phyloP scores from a whole-genome alignment of 2,113 vertebrate genomes.

The Hemicordylus capensis region DNA sequence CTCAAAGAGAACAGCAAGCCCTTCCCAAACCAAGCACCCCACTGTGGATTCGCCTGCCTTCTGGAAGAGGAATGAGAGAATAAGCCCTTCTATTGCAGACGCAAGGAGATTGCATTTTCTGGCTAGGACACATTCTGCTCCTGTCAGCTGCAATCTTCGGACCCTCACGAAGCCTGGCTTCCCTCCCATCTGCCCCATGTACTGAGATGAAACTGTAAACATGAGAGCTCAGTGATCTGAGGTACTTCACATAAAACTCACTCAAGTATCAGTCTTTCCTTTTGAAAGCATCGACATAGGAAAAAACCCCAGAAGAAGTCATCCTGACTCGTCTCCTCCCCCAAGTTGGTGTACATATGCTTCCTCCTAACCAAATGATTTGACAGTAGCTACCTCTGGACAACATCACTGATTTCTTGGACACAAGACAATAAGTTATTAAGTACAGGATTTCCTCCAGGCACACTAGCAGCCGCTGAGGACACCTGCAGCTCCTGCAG shows the following conservation, averaged over 20 bases:
- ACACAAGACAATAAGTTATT: slow-evolving; percentile 96
- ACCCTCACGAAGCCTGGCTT: background rate
- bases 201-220: slow-evolving; percentile 86
- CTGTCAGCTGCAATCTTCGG: slow-evolving; percentile 40
- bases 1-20: accelerated
- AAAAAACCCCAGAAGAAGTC: slow-evolving; percentile 33
- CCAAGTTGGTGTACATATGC: slow-evolving; percentile 11
- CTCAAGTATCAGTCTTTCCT: slow-evolving; percentile 81
- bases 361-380: slow-evolving; percentile 50
- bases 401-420: slow-evolving; percentile 97
- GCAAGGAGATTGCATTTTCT: slow-evolving; percentile 14
- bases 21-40: slow-evolving; percentile 25
- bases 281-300: slow-evolving; percentile 75
- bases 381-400: slow-evolving; percentile 93
- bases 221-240: slow-evolving; percentile 81
- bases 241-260: slow-evolving; percentile 82
- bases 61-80: slow-evolving; percentile 31
- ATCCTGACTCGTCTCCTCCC: slow-evolving; percentile 25
- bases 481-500: slow-evolving; percentile 97
- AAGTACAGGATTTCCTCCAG: slow-evolving; percentile 86
- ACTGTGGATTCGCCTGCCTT: background rate
- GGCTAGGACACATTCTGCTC: slow-evolving; percentile 40
- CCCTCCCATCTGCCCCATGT: slow-evolving; percentile 57
- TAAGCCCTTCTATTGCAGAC: background rate
- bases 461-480: slow-evolving; percentile 79